Base-by-base conservation (phyloP, 2,113 vertebrate species). In the Opisthocomus hoazin region DNA sequence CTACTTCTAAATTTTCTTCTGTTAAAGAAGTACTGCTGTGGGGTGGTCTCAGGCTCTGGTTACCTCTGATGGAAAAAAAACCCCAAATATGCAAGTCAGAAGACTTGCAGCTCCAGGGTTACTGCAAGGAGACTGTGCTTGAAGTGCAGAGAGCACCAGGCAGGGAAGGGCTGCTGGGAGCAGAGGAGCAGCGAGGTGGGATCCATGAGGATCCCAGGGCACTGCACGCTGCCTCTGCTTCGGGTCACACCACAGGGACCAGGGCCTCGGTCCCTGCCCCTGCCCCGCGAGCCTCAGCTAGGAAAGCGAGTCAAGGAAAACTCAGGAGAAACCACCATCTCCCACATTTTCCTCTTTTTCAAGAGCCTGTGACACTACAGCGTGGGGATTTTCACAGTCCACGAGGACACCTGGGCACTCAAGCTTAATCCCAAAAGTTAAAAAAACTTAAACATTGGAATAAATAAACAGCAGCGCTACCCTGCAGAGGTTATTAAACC, bases 401-500 rank as follows among this genome's bases (percentile, higher is more conserved):
- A 60, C 0, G 0, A 74, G 75, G 54, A 84, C 7, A 43, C 23
- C 21, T 76, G 70, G 75, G 54, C 29, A 69, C 54, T 80, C 43
- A 54, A 77, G 60, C 37, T 95, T 83, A 93, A 90, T 77, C 68
- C 22, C 13, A 2, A 45, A 74, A 90, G 64, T 66, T 2, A 0
- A 74, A 90, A 90, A 51, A 88, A 57, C 46, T 88, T 85, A 92
- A 88, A 70, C 68, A 57, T 8, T 77, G 50, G 43, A 88, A 92
- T 88, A 94, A 93, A 96, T 37, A 86, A 88, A 89, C 2, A 84
- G 63, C 37, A 85, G 54, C 50, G 68, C 66, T 77, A 79, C 43
- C 68, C 75, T 86, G 71, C 46, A 83, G 68, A 94, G 84, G 43
- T 81, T 96, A 91, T 76, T 80, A 96, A 91, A 93, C 58, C 71